phyloP scores from a whole-genome alignment of 2,797 vertebrate species.

The Adelosebastes latens region DNA sequence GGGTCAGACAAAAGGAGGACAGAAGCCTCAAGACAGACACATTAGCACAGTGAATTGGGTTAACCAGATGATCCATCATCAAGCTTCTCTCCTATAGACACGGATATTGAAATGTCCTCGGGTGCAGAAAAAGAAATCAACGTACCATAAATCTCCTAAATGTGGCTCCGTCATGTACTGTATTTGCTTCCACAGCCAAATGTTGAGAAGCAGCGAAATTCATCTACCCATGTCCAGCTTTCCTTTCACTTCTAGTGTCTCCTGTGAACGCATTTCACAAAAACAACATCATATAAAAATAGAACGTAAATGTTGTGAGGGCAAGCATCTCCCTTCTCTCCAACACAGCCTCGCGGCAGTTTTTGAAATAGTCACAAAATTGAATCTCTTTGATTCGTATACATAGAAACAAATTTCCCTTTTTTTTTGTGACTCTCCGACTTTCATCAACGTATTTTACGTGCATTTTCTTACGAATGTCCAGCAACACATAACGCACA shows the following conservation, averaged over 20 bases:
- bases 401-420: too few species aligned
- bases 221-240: not conserved
- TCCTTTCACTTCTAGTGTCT: not conserved
- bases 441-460: too few species aligned
- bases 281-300: not conserved
- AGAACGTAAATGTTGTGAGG: too few species aligned
- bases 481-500: too few species aligned
- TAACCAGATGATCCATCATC: conserved; percentile 4
- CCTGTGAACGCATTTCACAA: not conserved
- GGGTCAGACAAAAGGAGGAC: conserved; percentile 34
- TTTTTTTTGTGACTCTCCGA: too few species aligned
- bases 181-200: not conserved
- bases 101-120: conserved; percentile 4
- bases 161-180: not conserved
- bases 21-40: conserved; percentile 6
- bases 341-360: too few species aligned
- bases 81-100: not conserved
- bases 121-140: not conserved
- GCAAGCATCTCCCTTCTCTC: too few species aligned
- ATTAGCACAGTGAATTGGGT: conserved; percentile 9
- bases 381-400: too few species aligned
- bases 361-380: too few species aligned
- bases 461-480: too few species aligned
- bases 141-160: not conserved
- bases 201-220: not conserved